Evolutionary conservation across 2,888 invertebrate genomes (phyloP), one percentile per base, ranked within the genome.

Genomic region (Taphrorychus bicolor): DNA sequence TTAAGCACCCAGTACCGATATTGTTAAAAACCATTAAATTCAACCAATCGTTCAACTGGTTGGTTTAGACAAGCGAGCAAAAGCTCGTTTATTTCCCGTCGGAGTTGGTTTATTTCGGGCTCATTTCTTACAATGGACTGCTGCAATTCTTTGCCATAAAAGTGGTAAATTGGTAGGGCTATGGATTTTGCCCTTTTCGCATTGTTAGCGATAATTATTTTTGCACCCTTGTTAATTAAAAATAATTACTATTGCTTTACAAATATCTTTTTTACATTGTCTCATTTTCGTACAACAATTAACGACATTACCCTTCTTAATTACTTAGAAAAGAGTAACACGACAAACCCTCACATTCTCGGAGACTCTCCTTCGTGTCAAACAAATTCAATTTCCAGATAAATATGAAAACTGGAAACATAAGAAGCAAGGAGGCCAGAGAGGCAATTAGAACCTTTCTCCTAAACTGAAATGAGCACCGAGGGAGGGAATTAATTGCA

Each of bases 81-180:
- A 58, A 58, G 45, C 17, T 48, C 52, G 53, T 61, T 61, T 61
- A 53, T 62, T 54, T 54, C 17, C 19, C 11, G 32, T 32, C 32
- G 32, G 32, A 32, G 11, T 11, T 32, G 11, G 32, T 32, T 32
- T 32, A 32, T 32, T 32, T 32, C 11, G 32, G 32, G 32, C 11
- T 32, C 32, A 32, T 32, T 32, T 11, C 32, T 32, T 32, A 32
- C 32, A 32, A 32, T 32, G 32, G 11, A 32, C 32, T 32, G 9
- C 11, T 32, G 32, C 7, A 32, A 32, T 32, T 11, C 11, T 32
- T 32, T 32, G 9, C 32, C 7, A 32, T 32, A 32, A 32, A 32
- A 32, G 32, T 32, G 7, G 11, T 32, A 32, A 32, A 32, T 32
- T 32, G 11, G 9, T 9, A 32, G 32, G 32, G 32, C 32, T 32